Conservation (phyloP, 2,113 vertebrate genomes). For the Pteronura brasiliensis region DNA sequence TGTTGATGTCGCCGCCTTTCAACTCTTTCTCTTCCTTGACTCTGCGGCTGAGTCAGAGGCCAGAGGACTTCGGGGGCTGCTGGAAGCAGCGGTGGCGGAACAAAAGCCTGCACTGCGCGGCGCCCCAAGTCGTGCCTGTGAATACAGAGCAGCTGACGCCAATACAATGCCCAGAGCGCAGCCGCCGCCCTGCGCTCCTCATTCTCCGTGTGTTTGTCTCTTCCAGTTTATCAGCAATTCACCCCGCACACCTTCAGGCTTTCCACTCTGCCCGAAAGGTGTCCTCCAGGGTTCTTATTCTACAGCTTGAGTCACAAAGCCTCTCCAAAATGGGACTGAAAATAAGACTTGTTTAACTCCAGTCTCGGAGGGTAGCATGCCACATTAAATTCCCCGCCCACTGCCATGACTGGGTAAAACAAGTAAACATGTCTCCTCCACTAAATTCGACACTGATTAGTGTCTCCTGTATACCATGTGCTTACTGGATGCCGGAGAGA, state of each 20-base stretch:
- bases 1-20: slow-evolving; percentile 90
- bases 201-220: not conserved
- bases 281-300: not conserved
- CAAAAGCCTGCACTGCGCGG: not conserved
- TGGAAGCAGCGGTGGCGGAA: not conserved
- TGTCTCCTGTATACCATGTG: rapidly evolving
- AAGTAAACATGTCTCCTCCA: not conserved
- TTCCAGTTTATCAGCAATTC: not conserved
- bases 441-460: not conserved
- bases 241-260: not conserved
- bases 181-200: not conserved
- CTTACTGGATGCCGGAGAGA: not conserved
- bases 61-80: not conserved
- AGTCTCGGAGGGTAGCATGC: not conserved
- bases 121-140: not conserved
- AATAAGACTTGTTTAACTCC: not conserved
- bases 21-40: slow-evolving; percentile 62
- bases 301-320: not conserved
- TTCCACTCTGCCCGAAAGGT: not conserved
- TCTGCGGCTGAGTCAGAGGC: not conserved
- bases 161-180: not conserved
- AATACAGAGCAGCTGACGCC: not conserved
- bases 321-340: not conserved
- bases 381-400: not conserved
- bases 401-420: not conserved